These are phyloP conservation scores for Pseudopleuronectes americanus DNA, from an alignment of 2,797 vertebrate genomes.

Conservation along the genomic window DNA sequence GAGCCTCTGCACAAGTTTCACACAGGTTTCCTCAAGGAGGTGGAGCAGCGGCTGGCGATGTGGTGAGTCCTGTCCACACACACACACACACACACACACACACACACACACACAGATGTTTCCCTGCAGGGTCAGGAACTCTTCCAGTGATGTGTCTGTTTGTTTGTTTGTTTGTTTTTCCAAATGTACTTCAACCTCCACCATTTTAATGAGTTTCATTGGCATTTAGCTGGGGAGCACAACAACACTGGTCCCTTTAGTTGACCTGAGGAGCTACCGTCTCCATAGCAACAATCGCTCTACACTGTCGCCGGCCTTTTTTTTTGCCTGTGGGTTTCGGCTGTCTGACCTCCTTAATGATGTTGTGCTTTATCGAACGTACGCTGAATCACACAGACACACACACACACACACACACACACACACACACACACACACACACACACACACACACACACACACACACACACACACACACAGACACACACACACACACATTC, in stretches of 20 bases:
- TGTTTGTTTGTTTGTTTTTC: conserved; percentile 30
- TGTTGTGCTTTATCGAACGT: conserved; percentile 51
- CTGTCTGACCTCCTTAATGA: conserved; percentile 70
- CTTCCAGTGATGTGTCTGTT: not conserved
- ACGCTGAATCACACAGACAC: conserved; percentile 2
- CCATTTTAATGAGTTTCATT: conserved; percentile 39
- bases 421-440: conserved; percentile 9
- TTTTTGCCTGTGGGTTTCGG: conserved; percentile 66
- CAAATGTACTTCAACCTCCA: conserved; percentile 21
- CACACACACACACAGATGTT: not conserved
- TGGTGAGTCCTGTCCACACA: conserved; percentile 89
- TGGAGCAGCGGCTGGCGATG: conserved; percentile 94
- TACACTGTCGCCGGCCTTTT: conserved; percentile 54
- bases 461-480: conserved; percentile 5
- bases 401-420: conserved; percentile 14
- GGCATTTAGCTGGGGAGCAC: conserved; percentile 33
- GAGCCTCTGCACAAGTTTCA: conserved; percentile 97
- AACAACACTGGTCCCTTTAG: conserved; percentile 30
- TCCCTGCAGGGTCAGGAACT: not conserved
- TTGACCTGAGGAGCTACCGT: conserved; percentile 64
- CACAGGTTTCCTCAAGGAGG: conserved; percentile 94
- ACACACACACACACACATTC: conserved; percentile 17
- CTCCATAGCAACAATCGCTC: conserved; percentile 76
- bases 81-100: no score
- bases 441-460: not conserved